Evolutionary conservation across 2,113 vertebrate genomes (phyloP).

Genomic region (Synchiropus splendidus): DNA sequence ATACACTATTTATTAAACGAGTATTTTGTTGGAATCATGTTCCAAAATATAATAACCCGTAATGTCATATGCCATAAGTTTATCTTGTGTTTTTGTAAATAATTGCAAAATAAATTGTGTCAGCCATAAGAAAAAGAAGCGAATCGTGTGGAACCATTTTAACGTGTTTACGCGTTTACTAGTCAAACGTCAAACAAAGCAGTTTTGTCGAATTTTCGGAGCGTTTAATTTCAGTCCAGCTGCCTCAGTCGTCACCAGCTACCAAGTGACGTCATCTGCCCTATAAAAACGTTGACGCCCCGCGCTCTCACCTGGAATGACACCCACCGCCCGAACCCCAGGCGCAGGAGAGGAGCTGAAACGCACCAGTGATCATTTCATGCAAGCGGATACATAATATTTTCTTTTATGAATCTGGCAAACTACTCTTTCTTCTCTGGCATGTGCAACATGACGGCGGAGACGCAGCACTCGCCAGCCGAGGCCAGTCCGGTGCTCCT

Average conservation of each 20-base stretch:
- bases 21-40: no score
- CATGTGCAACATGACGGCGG: conserved; percentile 76
- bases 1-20: no score
- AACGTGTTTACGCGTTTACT: no score
- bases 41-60: no score
- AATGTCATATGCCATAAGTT: no score
- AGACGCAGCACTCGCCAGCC: conserved; percentile 60
- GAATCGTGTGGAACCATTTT: no score
- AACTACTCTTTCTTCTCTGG: conserved; percentile 70
- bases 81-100: no score
- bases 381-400: neutral
- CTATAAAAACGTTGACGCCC: conserved; percentile 65
- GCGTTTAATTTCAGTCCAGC: conserved; percentile 14
- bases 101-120: no score
- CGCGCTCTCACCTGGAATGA: conserved; percentile 63
- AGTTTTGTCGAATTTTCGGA: neutral
- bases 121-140: no score
- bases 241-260: conserved; percentile 37
- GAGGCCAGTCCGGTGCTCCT: conserved; percentile 68
- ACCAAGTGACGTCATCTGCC: conserved; percentile 56
- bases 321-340: conserved; percentile 20
- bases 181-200: no score
- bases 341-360: conserved; percentile 12
- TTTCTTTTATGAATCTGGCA: conserved; percentile 76
- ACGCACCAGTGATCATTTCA: neutral